Conservation (phyloP, 1,140 invertebrate genomes). For the Triops longicaudatus region DNA sequence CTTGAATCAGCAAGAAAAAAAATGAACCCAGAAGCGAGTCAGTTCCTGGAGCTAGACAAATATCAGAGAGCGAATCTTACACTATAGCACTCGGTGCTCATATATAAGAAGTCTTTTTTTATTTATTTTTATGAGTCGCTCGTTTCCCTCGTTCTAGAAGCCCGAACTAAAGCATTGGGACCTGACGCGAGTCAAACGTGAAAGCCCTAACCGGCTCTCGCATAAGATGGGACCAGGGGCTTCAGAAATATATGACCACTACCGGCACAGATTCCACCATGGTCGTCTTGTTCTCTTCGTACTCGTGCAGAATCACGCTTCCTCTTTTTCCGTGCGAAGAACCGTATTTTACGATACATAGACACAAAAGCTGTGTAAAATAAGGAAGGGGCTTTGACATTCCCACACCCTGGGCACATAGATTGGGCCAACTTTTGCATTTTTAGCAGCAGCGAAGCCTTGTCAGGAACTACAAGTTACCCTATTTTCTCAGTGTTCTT, state of each 20-base stretch:
- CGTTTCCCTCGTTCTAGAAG: not conserved
- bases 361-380: not conserved
- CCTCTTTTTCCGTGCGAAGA: not conserved
- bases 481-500: too few relatives aligned
- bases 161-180: not conserved
- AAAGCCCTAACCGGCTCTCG: not conserved
- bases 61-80: not conserved
- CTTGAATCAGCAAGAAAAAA: not conserved
- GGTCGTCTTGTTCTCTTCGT: not conserved
- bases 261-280: not conserved
- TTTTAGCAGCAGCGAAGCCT: too few relatives aligned
- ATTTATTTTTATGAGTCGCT: conserved; percentile 8
- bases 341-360: not conserved
- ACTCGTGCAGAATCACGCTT: not conserved
- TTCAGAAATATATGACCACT: conserved; percentile 6
- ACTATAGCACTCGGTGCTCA: not conserved
- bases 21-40: not conserved
- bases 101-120: not conserved
- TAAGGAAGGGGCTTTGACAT: not conserved
- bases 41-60: conserved; percentile 3
- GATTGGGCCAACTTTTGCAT: not conserved
- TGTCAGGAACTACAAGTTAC: too few relatives aligned
- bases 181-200: conserved; percentile 5
- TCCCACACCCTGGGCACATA: not conserved
- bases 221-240: not conserved